Base-by-base conservation (phyloP, 2,888 invertebrate species). In the Bombylius discolor region DNA sequence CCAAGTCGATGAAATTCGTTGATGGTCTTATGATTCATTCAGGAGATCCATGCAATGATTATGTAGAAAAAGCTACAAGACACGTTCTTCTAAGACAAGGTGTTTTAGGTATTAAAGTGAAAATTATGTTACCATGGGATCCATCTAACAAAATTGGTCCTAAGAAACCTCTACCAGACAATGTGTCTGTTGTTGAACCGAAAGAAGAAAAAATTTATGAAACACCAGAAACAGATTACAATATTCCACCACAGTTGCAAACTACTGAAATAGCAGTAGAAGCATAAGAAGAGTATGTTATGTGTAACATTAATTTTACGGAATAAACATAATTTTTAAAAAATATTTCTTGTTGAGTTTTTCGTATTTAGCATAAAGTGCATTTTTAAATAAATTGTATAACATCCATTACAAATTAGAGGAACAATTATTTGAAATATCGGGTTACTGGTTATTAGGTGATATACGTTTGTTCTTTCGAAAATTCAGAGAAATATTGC, bases 11-110 rank as follows among this genome's bases (percentile, higher is more conserved):
- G 99, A 99, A 99, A 77, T 99, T 99, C 73, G 96, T 97, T 46
- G 99, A 99, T 69, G 99, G 99, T 61, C 83, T 99, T 60, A 99
- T 99, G 99, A 99, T 99, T 73, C 99, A 99, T 80, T 94, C 94
- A 64, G 99, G 99, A 72, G 94, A 99, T 76, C 98, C 99, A 42
- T 92, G 91, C 77, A 94, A 95, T 69, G 95, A 98, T 71, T 99
- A 98, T 67, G 97, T 99, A 54, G 96, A 98, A 76, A 91, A 91
- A 48, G 99, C 99, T 59, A 98, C 99, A 51, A 81, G 99, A 66
- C 99, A 99, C 75, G 99, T 99, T 42, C 82, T 98, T 67, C 82
- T 99, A 58, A 83, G 98, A 73, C 99, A 98, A 80, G 84, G 84
- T 68, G 84, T 84, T 63, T 77, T 84, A 53, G 84, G 84, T 64